Conservation (phyloP, 1,140 invertebrate species). For the Uloborus diversus region DNA sequence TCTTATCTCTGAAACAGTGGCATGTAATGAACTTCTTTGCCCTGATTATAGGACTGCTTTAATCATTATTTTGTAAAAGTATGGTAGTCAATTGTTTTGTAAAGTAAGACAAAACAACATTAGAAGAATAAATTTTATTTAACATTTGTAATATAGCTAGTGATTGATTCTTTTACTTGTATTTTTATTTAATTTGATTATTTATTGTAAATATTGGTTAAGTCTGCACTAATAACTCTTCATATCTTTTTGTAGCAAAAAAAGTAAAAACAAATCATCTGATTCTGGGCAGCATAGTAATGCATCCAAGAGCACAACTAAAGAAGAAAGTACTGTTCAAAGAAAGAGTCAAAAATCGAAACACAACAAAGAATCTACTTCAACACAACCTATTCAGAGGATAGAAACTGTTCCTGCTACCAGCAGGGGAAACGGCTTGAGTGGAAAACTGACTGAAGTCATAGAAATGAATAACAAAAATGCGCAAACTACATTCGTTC, state of each 20-base stretch:
- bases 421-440: background rate
- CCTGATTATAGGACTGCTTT: too few species aligned
- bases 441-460: background rate
- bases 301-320: constrained; percentile 7
- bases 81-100: too few species aligned
- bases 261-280: constrained; percentile 41
- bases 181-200: too few species aligned
- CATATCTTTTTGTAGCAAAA: constrained; percentile 32
- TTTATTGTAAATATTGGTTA: too few species aligned
- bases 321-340: constrained; percentile 8
- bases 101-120: too few species aligned
- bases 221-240: too few species aligned
- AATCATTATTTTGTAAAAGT: too few species aligned
- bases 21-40: too few species aligned
- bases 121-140: too few species aligned
- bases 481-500: constrained; percentile 44
- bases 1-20: too few species aligned
- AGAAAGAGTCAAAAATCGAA: constrained; percentile 44
- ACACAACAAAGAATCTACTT: constrained; percentile 35
- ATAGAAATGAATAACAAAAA: constrained; percentile 17
- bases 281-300: constrained; percentile 22
- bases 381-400: constrained; percentile 15
- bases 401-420: background rate
- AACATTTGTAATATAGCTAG: too few species aligned
- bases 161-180: too few species aligned